These are phyloP conservation scores for Parazoanthus swiftii DNA, from an alignment of 92 coral and sea anemone species.

Conservation along the genomic window DNA sequence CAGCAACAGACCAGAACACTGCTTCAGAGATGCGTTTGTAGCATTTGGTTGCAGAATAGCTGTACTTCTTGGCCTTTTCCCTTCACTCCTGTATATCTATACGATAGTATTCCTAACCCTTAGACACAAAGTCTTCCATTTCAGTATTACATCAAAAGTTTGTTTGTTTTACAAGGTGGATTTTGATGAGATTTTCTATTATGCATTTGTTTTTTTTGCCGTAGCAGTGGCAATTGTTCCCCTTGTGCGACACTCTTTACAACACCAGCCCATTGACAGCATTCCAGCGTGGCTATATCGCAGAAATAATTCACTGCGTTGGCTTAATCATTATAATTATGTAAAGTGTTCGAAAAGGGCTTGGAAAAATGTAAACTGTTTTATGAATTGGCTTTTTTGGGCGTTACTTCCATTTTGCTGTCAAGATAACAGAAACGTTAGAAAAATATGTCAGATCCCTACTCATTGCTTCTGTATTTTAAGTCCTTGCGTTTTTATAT, in stretches of 20 bases:
- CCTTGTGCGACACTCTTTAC: neutral
- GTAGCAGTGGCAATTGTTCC: neutral
- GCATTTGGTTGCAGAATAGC: too few species aligned
- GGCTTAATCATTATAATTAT: neutral
- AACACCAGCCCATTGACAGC: too few species aligned
- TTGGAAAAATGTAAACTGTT: too few species aligned
- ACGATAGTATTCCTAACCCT: neutral
- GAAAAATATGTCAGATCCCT: neutral
- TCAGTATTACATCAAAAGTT: too few species aligned
- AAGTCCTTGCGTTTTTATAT: neutral
- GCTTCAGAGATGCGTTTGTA: constrained; percentile 18
- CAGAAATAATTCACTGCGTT: too few species aligned
- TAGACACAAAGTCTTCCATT: neutral
- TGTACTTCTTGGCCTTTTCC: constrained; percentile 5
- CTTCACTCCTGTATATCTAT: neutral
- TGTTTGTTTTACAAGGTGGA: neutral
- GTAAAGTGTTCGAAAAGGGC: neutral
- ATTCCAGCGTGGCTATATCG: too few species aligned
- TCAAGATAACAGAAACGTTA: neutral
- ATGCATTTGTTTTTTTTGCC: neutral
- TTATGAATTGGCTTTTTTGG: too few species aligned
- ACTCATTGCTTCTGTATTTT: neutral
- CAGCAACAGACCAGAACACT: constrained; percentile 26
- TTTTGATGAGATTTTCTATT: neutral
- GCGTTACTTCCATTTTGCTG: neutral